Percentiles rank a stretch among this genome's conserved stretches.
Conservation (phyloP, 2,797 vertebrate genomes). For the Ptychobarbus kaznakovi region DNA sequence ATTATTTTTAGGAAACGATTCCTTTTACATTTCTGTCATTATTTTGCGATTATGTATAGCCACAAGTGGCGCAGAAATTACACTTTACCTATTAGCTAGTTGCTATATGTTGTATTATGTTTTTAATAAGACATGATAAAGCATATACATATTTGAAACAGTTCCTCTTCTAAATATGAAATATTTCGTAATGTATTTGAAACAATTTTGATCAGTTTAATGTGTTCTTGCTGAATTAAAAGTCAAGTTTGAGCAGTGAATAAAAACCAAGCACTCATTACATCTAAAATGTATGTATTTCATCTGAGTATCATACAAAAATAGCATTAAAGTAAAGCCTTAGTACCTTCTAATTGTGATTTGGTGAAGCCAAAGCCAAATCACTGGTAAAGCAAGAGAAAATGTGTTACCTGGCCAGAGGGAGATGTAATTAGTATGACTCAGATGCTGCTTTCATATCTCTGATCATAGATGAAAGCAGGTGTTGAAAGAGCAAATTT, state of each 20-base stretch:
- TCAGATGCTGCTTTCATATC: conserved; percentile 20
- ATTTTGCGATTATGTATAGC: background rate
- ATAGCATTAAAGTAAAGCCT: background rate
- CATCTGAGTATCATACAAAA: background rate
- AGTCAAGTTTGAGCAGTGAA: background rate
- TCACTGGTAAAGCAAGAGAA: background rate
- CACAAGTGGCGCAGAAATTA: background rate
- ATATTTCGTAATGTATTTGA: background rate
- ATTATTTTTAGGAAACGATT: background rate
- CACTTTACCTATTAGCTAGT: background rate
- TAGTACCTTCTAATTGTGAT: background rate
- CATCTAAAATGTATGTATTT: background rate
- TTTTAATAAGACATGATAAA: background rate
- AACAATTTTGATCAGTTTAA: background rate
- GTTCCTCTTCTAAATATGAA: background rate
- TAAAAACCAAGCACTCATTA: background rate
- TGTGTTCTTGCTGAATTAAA: background rate
- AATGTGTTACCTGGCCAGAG: conserved; percentile 33
- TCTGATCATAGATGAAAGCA: conserved; percentile 51
- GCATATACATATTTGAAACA: background rate
- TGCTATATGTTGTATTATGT: background rate
- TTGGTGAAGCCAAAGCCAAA: conserved; percentile 12
- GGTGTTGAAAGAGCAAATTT: conserved; percentile 30
- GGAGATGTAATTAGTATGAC: conserved; percentile 35
- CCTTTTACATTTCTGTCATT: background rate